Evolutionary conservation across 2,888 invertebrate species (phyloP), one percentile per base, ranked within the genome.

Genomic region (Caenorhabditis sp.): DNA sequence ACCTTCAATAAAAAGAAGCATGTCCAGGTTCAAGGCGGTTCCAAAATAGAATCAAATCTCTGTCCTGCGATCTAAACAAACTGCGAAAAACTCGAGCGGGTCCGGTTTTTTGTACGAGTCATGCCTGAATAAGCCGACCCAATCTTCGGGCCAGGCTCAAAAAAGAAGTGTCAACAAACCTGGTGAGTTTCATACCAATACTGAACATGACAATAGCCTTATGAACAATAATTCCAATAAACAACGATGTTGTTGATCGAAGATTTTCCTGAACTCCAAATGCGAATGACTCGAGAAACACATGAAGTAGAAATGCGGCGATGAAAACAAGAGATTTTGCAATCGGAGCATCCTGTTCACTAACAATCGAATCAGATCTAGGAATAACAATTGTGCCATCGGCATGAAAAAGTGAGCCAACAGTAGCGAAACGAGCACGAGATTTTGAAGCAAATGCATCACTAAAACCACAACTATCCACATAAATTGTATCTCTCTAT

Each of bases 191-290:
- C 65, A 53, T 19, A 31, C 75, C 71, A 50, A 69, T 61, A 3
- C 68, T 69, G 37, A 82, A 82, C 51, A 67, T 62, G 10, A 82
- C 82, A 17, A 81, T 58, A 1, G 76, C 78, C 53, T 82, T 82
- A 60, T 82, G 82, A 21, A 78, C 64, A 36, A 79, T 78, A 37
- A 82, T 82, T 19, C 82, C 81, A 58, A 82, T 73, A 67, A 82
- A 82, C 5, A 82, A 63, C 5, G 81, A 79, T 0, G 77, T 59
- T 10, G 79, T 62, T 24, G 73, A 66, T n/a, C 69, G 50, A 8
- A 68, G 51, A 17, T 62, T 58, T 10, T 70, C 77, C 66, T 79
- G 79, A 24, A 79, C 70, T 12, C 82, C 82, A 63, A 83, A 83
- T 0, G 82, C 83, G 61, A 83, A 83, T 36, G 81, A 78, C 58